phyloP scores from a whole-genome alignment of 2,797 vertebrate species.

The Tamandua tetradactyla region DNA sequence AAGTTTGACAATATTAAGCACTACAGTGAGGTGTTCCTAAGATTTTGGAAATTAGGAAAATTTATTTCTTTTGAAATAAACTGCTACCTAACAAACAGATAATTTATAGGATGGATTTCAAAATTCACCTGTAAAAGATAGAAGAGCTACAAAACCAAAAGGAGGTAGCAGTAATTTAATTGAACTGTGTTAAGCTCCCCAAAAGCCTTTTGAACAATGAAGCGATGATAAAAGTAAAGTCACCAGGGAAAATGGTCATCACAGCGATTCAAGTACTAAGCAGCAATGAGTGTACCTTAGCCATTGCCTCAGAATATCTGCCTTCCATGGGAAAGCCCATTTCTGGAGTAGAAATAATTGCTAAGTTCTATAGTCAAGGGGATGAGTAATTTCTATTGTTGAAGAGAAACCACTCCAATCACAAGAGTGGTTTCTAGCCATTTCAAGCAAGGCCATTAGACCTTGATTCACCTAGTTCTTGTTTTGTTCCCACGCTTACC shows the following conservation, averaged over 20 bases:
- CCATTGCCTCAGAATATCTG: neutral
- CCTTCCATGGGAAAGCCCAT: neutral
- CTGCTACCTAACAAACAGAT: neutral
- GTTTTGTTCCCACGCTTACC: neutral
- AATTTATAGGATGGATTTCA: neutral
- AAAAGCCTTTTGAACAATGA: neutral
- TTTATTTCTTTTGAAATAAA: neutral
- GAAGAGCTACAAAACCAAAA: neutral
- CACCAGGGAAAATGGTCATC: neutral
- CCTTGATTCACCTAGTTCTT: neutral
- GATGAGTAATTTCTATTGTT: neutral
- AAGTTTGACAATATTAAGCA: neutral
- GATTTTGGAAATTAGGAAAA: neutral
- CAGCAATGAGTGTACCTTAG: neutral
- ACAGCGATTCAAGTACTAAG: neutral
- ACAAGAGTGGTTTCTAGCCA: neutral
- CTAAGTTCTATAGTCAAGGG: neutral
- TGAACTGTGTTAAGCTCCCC: neutral
- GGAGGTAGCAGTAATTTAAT: neutral
- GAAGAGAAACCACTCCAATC: neutral
- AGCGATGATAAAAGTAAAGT: conserved; percentile 8
- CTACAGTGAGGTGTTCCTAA: neutral
- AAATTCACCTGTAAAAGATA: neutral
- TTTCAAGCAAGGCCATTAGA: neutral
- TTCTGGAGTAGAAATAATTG: neutral